Conservation (phyloP, 2,113 vertebrate genomes). For the Turnix velox region DNA sequence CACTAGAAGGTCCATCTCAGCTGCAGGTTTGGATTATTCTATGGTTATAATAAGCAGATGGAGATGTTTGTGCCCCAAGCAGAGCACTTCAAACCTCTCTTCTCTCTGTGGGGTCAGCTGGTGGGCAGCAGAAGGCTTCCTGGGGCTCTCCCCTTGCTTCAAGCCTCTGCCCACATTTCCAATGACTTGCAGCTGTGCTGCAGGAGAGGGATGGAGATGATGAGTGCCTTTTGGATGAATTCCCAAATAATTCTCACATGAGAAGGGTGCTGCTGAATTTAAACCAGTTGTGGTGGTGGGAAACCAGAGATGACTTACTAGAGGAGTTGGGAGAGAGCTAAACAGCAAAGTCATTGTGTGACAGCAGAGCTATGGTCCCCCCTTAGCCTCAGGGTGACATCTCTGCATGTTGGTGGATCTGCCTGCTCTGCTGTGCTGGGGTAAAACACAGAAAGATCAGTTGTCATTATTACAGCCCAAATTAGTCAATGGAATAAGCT, state of each 20-base stretch:
- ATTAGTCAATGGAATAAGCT: slow-evolving; percentile 21
- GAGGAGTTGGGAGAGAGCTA: neutral
- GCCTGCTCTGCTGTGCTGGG: neutral
- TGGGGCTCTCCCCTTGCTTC: accelerated
- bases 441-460: neutral
- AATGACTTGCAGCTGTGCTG: neutral
- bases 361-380: neutral
- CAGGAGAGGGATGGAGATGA: neutral
- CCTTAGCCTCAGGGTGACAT: neutral
- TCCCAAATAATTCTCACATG: neutral
- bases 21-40: neutral
- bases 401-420: neutral
- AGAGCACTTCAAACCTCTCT: neutral
- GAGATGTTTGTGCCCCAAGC: neutral
- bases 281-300: neutral
- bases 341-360: neutral
- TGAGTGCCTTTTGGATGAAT: neutral
- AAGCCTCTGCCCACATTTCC: neutral
- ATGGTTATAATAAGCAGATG: neutral
- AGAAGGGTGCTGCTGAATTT: neutral
- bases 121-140: neutral
- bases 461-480: neutral
- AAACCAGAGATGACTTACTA: neutral
- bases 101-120: neutral
- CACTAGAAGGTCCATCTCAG: neutral